Evolutionary conservation across 2,113 vertebrate species (phyloP).

Genomic region (Ceratotherium simum): DNA sequence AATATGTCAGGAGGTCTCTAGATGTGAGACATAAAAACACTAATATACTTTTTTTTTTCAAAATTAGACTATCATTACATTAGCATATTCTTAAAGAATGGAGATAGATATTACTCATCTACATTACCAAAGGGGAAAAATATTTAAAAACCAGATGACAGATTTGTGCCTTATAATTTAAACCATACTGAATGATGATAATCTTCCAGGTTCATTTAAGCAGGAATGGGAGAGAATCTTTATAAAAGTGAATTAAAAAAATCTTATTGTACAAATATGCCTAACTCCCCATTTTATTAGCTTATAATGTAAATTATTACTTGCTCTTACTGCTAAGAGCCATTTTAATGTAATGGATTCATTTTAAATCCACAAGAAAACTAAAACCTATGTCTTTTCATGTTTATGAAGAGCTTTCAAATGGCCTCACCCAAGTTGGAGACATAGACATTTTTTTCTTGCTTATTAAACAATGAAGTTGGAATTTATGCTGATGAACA

Average conservation of each 20-base stretch:
- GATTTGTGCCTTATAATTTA: conserved; percentile 70
- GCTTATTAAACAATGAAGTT: conserved; percentile 48
- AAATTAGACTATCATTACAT: conserved; percentile 71
- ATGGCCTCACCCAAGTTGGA: neutral
- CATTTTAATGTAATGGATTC: conserved; percentile 64
- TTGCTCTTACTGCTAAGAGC: conserved; percentile 47
- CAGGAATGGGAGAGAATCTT: conserved; percentile 60
- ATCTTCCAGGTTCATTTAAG: conserved; percentile 68
- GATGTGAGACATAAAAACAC: conserved; percentile 54
- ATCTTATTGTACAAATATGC: conserved; percentile 66
- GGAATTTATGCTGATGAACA: conserved; percentile 7
- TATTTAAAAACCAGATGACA: conserved; percentile 77
- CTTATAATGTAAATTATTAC: conserved; percentile 71
- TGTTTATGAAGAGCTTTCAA: conserved; percentile 59
- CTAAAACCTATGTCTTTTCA: neutral
- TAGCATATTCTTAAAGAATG: conserved; percentile 67
- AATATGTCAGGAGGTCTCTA: conserved; percentile 29
- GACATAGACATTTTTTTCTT: conserved; percentile 25
- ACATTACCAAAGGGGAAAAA: conserved; percentile 65
- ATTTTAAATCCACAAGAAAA: conserved; percentile 64
- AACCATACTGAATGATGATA: conserved; percentile 68
- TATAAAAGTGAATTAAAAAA: conserved; percentile 49
- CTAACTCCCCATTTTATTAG: conserved; percentile 57
- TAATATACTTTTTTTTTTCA: conserved; percentile 44
- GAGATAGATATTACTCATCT: conserved; percentile 71